phyloP scores from a whole-genome alignment of 2,113 vertebrate genomes.

The Ictidomys tridecemlineatus region DNA sequence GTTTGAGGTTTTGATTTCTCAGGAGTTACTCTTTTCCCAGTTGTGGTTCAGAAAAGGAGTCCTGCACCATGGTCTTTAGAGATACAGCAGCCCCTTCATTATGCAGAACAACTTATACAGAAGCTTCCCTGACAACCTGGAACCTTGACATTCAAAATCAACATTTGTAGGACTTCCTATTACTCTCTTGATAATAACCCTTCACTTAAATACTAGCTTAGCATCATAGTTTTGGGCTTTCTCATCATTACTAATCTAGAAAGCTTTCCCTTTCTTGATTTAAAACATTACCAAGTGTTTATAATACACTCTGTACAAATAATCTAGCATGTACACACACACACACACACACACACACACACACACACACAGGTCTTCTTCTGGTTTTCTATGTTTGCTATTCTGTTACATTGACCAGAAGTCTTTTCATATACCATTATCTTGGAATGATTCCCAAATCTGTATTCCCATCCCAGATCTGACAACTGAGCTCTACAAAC shows the following conservation, averaged over 20 bases:
- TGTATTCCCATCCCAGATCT: neutral
- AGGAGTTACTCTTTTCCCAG: neutral
- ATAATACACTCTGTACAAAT: neutral
- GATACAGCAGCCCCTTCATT: neutral
- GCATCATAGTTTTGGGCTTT: neutral
- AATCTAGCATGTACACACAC: neutral
- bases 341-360: no score
- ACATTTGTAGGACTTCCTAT: neutral
- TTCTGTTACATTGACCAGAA: neutral
- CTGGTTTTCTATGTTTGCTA: neutral
- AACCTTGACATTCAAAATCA: neutral
- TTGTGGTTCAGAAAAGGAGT: neutral
- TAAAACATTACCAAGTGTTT: constrained; percentile 5
- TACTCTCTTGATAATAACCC: neutral
- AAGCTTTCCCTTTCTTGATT: neutral
- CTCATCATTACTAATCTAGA: neutral
- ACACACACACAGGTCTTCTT: neutral
- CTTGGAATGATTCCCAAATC: neutral
- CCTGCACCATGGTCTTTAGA: neutral
- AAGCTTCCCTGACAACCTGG: neutral
- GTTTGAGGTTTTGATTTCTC: neutral
- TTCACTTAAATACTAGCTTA: neutral
- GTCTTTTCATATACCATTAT: neutral
- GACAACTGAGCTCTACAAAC: neutral
- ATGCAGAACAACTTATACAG: neutral